These are phyloP conservation scores for Prostheceraeus crozeri DNA, from an alignment of 2,888 invertebrate species.

Conservation along the genomic window DNA sequence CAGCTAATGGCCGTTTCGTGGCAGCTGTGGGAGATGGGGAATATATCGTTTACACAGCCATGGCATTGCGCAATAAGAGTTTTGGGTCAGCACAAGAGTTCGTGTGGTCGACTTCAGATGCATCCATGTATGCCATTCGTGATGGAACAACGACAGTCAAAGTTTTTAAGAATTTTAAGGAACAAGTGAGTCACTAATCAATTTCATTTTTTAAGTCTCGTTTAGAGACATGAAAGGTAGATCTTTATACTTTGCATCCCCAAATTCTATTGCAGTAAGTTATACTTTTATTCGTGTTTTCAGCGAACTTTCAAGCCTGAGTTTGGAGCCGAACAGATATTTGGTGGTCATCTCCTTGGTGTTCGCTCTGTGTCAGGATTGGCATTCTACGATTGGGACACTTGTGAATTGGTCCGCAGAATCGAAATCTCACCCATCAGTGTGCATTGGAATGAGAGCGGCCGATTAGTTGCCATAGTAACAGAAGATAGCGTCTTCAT, in stretches of 20 bases:
- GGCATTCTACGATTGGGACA: slow-evolving; percentile 96
- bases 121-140: slow-evolving; percentile 71
- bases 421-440: slow-evolving; percentile 90
- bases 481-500: slow-evolving; percentile 92
- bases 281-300: too few species aligned
- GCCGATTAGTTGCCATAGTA: slow-evolving; percentile 81
- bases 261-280: too few species aligned
- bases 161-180: slow-evolving; percentile 90
- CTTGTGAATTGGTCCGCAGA: slow-evolving; percentile 76
- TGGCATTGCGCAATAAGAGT: slow-evolving; percentile 95
- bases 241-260: too few species aligned
- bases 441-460: slow-evolving; percentile 91
- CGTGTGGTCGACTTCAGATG: slow-evolving; percentile 87
- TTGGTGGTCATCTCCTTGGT: slow-evolving; percentile 80
- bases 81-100: slow-evolving; percentile 97
- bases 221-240: too few species aligned
- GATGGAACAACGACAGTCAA: slow-evolving; percentile 80
- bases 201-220: too few species aligned
- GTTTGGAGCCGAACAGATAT: slow-evolving; percentile 86
- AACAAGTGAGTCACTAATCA: too few species aligned
- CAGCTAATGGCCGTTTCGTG: slow-evolving; percentile 85
- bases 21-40: slow-evolving; percentile 99
- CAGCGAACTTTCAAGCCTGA: slow-evolving; percentile 91
- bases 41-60: slow-evolving; percentile 98
- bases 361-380: slow-evolving; percentile 83